Evolutionary conservation across 2,888 invertebrate genomes (phyloP).

Genomic region (Chloroclystis v-ata): DNA sequence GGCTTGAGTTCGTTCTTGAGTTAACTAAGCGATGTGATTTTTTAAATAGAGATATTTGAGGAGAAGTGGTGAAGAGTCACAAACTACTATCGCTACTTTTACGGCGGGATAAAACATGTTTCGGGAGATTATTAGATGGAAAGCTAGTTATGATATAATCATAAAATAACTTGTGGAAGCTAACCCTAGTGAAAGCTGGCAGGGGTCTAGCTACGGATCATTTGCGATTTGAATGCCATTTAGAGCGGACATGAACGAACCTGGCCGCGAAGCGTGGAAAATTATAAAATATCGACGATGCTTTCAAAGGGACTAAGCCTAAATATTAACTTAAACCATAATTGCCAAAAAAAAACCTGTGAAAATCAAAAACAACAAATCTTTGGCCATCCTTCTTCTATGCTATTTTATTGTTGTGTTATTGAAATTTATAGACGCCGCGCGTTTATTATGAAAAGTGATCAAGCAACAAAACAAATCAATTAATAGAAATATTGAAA

Average conservation of each 20-base stretch:
- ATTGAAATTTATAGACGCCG: too few relatives aligned
- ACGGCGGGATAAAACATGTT: too few relatives aligned
- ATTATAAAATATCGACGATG: constrained; percentile 2
- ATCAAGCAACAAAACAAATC: constrained; percentile 28
- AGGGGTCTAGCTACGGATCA: constrained; percentile 19
- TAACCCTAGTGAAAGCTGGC: constrained; percentile 5
- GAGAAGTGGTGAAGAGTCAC: too few relatives aligned
- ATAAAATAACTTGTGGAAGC: not conserved
- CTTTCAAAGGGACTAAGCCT: constrained; percentile 4
- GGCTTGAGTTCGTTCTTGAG: too few relatives aligned
- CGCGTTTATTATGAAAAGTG: not conserved
- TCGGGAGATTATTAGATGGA: too few relatives aligned
- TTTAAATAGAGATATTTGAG: too few relatives aligned
- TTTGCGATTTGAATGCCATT: constrained; percentile 23
- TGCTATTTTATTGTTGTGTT: too few relatives aligned
- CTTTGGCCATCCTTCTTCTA: too few relatives aligned
- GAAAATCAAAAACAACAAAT: too few relatives aligned
- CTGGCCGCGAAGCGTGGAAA: constrained; percentile 10
- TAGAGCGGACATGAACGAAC: constrained; percentile 10
- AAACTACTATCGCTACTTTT: too few relatives aligned
- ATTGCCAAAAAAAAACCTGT: not conserved
- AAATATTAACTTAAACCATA: not conserved
- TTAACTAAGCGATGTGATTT: too few relatives aligned
- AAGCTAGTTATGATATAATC: too few relatives aligned
- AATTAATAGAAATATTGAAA: constrained; percentile 32